A percentile compares a stretch with the other conserved stretches of the same genome.
phyloP scores from a whole-genome alignment of 2,888 invertebrate species.

The Coenonympha arcania region DNA sequence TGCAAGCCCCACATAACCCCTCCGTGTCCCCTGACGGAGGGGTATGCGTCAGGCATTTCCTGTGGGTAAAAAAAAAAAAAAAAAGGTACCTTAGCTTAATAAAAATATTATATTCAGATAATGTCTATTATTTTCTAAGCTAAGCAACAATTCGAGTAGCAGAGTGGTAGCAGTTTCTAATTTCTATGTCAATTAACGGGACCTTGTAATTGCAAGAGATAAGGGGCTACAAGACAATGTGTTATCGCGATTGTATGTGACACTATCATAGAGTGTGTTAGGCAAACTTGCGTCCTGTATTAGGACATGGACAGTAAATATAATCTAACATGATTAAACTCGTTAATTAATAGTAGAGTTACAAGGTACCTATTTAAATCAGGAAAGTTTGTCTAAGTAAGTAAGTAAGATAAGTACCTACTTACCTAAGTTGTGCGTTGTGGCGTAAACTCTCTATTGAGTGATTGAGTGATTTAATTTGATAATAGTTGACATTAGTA shows the following conservation, averaged over 20 bases:
- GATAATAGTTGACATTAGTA: too few relatives aligned
- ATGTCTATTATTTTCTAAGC: not conserved
- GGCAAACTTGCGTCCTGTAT: conserved; percentile 14
- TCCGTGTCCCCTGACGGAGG: too few relatives aligned
- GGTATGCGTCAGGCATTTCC: too few relatives aligned
- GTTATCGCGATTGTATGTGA: conserved; percentile 29
- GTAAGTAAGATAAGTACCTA: not conserved
- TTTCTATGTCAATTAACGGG: conserved; percentile 20
- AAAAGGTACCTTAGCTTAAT: too few relatives aligned
- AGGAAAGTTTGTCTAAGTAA: not conserved
- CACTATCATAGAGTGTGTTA: conserved; percentile 26
- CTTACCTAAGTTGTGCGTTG: too few relatives aligned
- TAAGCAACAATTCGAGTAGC: conserved; percentile 10
- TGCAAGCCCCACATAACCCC: too few relatives aligned
- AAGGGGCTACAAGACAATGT: conserved; percentile 20
- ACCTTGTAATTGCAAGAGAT: conserved; percentile 15
- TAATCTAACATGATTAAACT: conserved; percentile 12
- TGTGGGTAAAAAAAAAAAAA: too few relatives aligned
- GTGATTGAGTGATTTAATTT: too few relatives aligned
- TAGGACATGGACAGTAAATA: conserved; percentile 17
- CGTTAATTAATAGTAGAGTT: conserved; percentile 14
- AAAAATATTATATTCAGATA: too few relatives aligned
- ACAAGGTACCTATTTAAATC: not conserved
- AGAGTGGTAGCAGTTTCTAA: conserved; percentile 9
- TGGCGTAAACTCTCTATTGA: too few relatives aligned